Evolutionary conservation across 2,888 invertebrate genomes (phyloP).

Genomic region (Drosophila monieri): DNA sequence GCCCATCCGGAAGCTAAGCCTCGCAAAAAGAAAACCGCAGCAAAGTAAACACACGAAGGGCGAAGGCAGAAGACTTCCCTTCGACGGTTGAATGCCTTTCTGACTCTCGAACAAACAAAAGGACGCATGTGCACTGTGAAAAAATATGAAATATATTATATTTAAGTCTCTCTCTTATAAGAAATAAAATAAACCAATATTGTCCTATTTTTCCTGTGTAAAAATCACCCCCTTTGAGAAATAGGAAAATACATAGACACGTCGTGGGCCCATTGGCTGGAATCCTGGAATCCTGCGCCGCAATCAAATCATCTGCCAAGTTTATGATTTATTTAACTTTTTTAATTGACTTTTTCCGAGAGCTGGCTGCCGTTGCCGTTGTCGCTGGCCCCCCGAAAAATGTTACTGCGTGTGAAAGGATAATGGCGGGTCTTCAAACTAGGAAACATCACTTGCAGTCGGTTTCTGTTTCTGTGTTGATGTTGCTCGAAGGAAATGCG

Average conservation of each 20-base stretch:
- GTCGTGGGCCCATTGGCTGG: slow-evolving; percentile 54
- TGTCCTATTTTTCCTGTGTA: slow-evolving; percentile 10
- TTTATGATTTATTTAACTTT: slow-evolving; percentile 84
- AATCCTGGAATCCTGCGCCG: slow-evolving; percentile 73
- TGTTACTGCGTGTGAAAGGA: slow-evolving; percentile 80
- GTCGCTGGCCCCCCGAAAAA: slow-evolving; percentile 15
- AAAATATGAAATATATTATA: too few species aligned
- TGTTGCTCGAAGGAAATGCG: slow-evolving; percentile 61
- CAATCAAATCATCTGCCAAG: slow-evolving; percentile 82
- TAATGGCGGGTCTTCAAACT: slow-evolving; percentile 70
- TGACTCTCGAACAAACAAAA: slow-evolving; percentile 60
- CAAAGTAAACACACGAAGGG: slow-evolving; percentile 70
- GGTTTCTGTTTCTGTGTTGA: slow-evolving; percentile 25
- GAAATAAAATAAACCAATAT: not conserved
- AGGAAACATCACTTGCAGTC: slow-evolving; percentile 70
- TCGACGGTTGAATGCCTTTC: slow-evolving; percentile 64
- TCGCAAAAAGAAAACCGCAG: slow-evolving; percentile 75
- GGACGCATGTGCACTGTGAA: slow-evolving; percentile 9
- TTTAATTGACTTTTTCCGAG: slow-evolving; percentile 84
- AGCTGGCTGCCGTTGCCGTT: slow-evolving; percentile 18
- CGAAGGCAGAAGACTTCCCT: slow-evolving; percentile 48
- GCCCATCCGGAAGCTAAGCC: slow-evolving; percentile 62
- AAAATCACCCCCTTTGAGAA: slow-evolving; percentile 10
- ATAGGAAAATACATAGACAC: slow-evolving; percentile 45
- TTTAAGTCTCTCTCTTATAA: not conserved